A percentile compares a stretch with the other conserved stretches of the same genome.
Conservation (phyloP, 2,888 invertebrate species). For the Drosophila mimetica region DNA sequence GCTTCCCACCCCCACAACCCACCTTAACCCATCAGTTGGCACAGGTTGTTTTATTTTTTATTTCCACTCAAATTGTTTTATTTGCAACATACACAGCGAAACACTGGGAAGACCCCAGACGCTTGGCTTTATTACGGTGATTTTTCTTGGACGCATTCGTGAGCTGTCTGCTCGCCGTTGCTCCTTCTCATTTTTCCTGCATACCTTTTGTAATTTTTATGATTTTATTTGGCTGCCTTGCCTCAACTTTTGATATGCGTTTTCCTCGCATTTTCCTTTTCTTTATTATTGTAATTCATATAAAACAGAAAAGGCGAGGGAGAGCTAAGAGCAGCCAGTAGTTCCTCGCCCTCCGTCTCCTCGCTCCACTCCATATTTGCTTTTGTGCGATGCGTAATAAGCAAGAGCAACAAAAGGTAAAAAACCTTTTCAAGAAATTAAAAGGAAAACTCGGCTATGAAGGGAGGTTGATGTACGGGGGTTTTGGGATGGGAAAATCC, state of each 20-base stretch:
- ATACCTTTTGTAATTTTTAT: conserved; percentile 80
- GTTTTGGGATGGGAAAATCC: conserved; percentile 2
- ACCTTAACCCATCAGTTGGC: conserved; percentile 26
- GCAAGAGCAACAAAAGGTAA: conserved; percentile 33
- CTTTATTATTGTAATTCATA: conserved; percentile 77
- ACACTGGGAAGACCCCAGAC: conserved; percentile 45
- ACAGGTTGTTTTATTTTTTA: conserved; percentile 74
- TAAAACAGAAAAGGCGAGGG: conserved; percentile 39
- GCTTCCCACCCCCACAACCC: conserved; percentile 23
- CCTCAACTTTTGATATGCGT: conserved; percentile 48
- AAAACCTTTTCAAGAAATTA: conserved; percentile 77
- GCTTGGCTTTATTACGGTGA: conserved; percentile 77
- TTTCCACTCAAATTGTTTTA: conserved; percentile 81
- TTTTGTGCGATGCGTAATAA: conserved; percentile 59
- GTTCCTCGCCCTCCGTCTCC: conserved; percentile 3
- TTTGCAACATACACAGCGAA: conserved; percentile 53
- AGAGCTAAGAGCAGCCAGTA: conserved; percentile 9
- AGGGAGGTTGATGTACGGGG: background rate
- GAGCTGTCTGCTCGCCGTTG: conserved; percentile 54
- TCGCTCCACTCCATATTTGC: conserved; percentile 33
- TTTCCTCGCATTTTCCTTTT: conserved; percentile 50
- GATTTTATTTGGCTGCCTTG: conserved; percentile 68
- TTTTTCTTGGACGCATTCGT: conserved; percentile 78
- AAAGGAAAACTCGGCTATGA: conserved; percentile 54
- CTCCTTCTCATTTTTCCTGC: conserved; percentile 51